Evolutionary conservation across 2,113 vertebrate genomes (phyloP).

Genomic region (Ammodytes dubius): DNA sequence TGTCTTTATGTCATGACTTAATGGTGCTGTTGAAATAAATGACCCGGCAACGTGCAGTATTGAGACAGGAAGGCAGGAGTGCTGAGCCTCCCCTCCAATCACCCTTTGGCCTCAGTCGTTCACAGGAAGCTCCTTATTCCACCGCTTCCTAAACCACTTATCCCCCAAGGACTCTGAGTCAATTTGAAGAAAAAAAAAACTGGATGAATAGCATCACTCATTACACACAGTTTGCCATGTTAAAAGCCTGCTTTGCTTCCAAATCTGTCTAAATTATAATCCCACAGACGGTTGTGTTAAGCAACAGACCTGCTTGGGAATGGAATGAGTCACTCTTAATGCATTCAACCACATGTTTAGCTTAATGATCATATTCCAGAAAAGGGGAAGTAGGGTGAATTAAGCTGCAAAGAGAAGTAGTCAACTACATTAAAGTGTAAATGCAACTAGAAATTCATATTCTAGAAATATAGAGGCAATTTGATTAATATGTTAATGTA

Average conservation of each 20-base stretch:
- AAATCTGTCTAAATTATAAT: slow-evolving; percentile 54
- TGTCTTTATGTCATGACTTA: slow-evolving; percentile 62
- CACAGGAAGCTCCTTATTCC: slow-evolving; percentile 69
- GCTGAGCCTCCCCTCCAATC: slow-evolving; percentile 39
- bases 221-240: slow-evolving; percentile 42
- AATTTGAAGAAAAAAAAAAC: slow-evolving; percentile 47
- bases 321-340: slow-evolving; percentile 18
- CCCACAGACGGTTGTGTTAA: slow-evolving; percentile 39
- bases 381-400: slow-evolving; percentile 4
- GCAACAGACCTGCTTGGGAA: slow-evolving; percentile 31
- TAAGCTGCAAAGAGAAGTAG: slow-evolving; percentile 3
- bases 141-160: slow-evolving; percentile 71
- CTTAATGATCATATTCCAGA: not conserved
- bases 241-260: slow-evolving; percentile 36
- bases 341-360: slow-evolving; percentile 5
- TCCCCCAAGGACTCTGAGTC: slow-evolving; percentile 59
- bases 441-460: not conserved
- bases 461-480: not conserved
- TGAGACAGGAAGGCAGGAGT: slow-evolving; percentile 62
- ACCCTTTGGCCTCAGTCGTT: slow-evolving; percentile 62
- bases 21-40: slow-evolving; percentile 71
- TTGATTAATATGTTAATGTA: slow-evolving; percentile 17
- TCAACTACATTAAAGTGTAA: slow-evolving; percentile 18
- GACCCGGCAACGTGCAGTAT: slow-evolving; percentile 37
- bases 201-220: slow-evolving; percentile 62